Conservation (phyloP, 1,140 invertebrate species). For the Sminthurinus signatus region DNA sequence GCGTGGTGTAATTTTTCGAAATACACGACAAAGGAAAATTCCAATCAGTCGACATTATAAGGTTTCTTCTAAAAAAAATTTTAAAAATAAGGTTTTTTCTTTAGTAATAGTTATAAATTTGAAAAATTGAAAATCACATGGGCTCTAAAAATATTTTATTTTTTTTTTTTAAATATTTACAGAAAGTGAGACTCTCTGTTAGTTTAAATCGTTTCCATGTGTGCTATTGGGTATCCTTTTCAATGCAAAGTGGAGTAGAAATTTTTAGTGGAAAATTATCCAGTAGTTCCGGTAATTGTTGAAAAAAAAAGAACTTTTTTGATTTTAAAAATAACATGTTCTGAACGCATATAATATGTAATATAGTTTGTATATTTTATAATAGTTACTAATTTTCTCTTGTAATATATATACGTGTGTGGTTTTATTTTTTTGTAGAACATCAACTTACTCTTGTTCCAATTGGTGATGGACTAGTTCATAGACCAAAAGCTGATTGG, state of each 20-base stretch:
- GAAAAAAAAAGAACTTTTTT: neutral
- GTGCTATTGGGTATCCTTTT: constrained; percentile 97
- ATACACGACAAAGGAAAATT: constrained; percentile 72
- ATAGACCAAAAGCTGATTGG: constrained; percentile 82
- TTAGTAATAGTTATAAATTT: too few species aligned
- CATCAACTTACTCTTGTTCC: constrained; percentile 69
- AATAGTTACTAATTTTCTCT: too few species aligned
- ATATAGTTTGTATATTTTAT: constrained; percentile 24
- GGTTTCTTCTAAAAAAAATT: too few species aligned
- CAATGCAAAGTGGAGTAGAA: constrained; percentile 89
- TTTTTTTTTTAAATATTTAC: too few species aligned
- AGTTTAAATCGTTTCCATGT: constrained; percentile 86
- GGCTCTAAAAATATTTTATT: too few species aligned
- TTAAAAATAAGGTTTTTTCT: too few species aligned
- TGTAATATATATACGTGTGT: too few species aligned
- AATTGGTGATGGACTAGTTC: constrained; percentile 73
- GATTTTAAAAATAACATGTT: constrained; percentile 15
- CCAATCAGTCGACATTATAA: constrained; percentile 91
- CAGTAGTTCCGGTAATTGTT: constrained; percentile 59
- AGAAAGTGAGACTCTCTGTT: constrained; percentile 73
- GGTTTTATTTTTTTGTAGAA: constrained; percentile 50
- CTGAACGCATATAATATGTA: constrained; percentile 43
- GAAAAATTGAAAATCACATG: too few species aligned
- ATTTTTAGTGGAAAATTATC: constrained; percentile 77
- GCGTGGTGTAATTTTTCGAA: constrained; percentile 79